Base-by-base conservation (phyloP, 2,113 vertebrate species). In the Bos indicus region DNA sequence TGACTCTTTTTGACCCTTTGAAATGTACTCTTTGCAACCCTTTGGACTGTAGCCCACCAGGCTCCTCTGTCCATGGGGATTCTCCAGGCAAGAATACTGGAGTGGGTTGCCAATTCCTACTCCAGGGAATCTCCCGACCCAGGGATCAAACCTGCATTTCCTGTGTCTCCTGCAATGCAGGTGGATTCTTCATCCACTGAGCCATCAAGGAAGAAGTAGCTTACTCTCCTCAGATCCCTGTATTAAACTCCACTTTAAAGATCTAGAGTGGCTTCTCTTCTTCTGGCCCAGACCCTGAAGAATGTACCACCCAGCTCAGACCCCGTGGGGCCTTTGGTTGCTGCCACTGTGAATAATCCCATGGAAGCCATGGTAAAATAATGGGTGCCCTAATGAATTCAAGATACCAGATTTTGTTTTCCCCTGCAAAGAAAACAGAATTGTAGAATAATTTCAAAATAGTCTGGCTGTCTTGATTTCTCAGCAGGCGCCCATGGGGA, bases 391-490 rank as follows among this genome's bases (percentile, higher is more conserved):
- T 80, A 43, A 78, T 43, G 71, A 93, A 71, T 95, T 94, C 86
- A 86, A 60, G 48, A 19, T n/a, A 71, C 67, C 85, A 60, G 56
- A 28, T 62, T 85, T 88, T 57, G 26, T 56, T 54, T 48, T 3
- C 5, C 11, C 33, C 19, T 51, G 7, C 54, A 67, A 56, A 89
- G 6, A 5, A 78, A 89, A 52, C n/a, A 95, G 88, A 96, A 90
- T 88, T 36, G 51, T 97, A 64, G 40, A 92, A 54, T 95, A 62
- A 40, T 81, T 97, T 97, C 85, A 90, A 46, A 97, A 95, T 88
- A 88, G 51, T 87, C 92, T 77, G 54, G 33, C 93, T 88, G 80
- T 74, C 94, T 90, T 54, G 59, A 93, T 97, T 97, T 96, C 95
- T 95, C 94, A 87, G 80, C 93, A 80, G 95, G 87, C n/a, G 9